phyloP scores from a whole-genome alignment of 2,888 invertebrate genomes.

The Doris montereyensis region DNA sequence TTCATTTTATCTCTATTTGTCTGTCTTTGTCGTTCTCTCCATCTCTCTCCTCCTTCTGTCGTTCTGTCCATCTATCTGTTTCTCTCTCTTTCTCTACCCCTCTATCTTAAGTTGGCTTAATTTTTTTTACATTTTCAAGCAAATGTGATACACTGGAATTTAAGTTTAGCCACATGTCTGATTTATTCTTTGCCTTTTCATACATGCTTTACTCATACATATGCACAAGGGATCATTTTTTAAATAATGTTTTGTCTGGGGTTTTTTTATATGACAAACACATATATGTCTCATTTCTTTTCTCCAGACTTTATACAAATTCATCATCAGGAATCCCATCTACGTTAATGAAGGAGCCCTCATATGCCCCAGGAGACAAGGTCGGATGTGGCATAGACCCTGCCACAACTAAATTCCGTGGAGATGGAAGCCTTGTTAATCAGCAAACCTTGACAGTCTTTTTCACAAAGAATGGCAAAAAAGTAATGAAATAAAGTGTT shows the following conservation, averaged over 20 bases:
- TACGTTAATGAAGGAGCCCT: neutral
- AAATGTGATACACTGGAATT: too few relatives aligned
- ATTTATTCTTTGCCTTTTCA: too few relatives aligned
- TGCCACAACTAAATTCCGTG: conserved; percentile 46
- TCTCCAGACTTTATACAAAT: conserved; percentile 44
- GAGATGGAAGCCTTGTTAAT: conserved; percentile 50
- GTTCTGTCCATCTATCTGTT: neutral
- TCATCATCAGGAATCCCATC: neutral
- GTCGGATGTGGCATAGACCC: conserved; percentile 50
- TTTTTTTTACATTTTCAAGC: too few relatives aligned
- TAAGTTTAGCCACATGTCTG: too few relatives aligned
- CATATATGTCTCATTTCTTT: conserved; percentile 27
- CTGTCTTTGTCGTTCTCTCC: too few relatives aligned
- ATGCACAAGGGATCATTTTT: too few relatives aligned
- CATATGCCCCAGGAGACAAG: conserved; percentile 43
- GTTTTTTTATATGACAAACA: too few relatives aligned
- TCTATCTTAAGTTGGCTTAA: too few relatives aligned
- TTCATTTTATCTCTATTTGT: too few relatives aligned
- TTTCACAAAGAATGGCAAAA: conserved; percentile 53
- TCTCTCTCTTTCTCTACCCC: neutral
- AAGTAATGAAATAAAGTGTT: too few relatives aligned
- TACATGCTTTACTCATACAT: too few relatives aligned
- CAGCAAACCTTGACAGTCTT: conserved; percentile 54
- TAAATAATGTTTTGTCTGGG: too few relatives aligned
- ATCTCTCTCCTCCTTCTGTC: neutral